Percentiles rank a stretch among this genome's conserved stretches.
Evolutionary conservation across 2,113 vertebrate genomes (phyloP).

Genomic region (Phrynosoma platyrhinos): DNA sequence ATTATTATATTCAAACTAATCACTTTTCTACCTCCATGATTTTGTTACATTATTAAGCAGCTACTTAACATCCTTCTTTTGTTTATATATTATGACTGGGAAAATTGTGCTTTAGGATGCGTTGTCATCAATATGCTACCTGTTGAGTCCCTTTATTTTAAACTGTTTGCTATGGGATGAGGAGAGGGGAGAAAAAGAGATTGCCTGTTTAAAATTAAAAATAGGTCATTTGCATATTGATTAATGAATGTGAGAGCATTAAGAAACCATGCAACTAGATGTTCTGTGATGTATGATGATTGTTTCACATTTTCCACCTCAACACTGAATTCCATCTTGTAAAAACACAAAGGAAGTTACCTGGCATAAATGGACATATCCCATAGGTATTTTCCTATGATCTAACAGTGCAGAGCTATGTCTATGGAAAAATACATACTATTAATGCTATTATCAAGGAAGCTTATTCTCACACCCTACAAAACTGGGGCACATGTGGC

Average conservation of each 20-base stretch:
- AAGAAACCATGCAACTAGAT: background rate
- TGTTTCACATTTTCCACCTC: background rate
- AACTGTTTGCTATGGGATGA: background rate
- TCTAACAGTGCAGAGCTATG: background rate
- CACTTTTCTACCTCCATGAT: background rate
- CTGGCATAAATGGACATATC: background rate
- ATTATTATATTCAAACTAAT: slow-evolving; percentile 53
- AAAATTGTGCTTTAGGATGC: fast-evolving
- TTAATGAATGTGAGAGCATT: no score
- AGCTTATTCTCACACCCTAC: no score
- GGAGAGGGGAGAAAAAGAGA: background rate
- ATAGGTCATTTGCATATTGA: no score
- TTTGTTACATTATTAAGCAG: slow-evolving; percentile 25
- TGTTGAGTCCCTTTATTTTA: background rate
- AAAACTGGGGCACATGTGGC: no score
- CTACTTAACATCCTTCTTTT: slow-evolving; percentile 17
- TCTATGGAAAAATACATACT: background rate
- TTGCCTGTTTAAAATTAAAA: no score
- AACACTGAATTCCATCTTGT: no score
- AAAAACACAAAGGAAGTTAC: no score
- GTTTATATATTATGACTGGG: background rate
- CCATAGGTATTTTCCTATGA: background rate
- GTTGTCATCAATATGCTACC: slow-evolving; percentile 14
- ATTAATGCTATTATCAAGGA: background rate
- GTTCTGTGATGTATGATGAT: background rate